phyloP scores from a whole-genome alignment of 2,888 invertebrate species.

The Dolichomitus sp. region DNA sequence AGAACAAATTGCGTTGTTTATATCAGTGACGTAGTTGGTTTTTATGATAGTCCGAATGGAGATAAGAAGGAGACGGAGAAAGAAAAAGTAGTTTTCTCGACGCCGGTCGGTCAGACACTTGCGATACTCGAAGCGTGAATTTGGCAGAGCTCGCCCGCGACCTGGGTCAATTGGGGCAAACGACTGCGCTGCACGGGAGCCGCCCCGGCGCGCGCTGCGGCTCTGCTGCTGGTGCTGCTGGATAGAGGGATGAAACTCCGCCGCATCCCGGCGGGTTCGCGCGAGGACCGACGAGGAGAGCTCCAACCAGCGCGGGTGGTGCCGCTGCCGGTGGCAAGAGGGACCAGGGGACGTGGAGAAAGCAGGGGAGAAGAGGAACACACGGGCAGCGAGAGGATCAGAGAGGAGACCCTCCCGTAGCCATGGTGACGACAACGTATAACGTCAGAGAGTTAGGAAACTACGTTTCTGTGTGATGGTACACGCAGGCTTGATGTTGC shows the following conservation, averaged over 20 bases:
- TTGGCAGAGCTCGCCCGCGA: constrained; percentile 71
- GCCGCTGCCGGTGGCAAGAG: constrained; percentile 19
- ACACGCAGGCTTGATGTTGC: constrained; percentile 78
- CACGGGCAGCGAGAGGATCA: background rate
- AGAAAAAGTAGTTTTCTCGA: constrained; percentile 5
- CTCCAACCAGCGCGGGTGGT: constrained; percentile 31
- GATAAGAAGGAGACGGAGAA: background rate
- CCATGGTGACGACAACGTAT: constrained; percentile 76
- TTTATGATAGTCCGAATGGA: background rate
- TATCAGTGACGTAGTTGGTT: background rate
- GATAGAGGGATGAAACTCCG: constrained; percentile 77
- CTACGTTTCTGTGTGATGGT: constrained; percentile 34
- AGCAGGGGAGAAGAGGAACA: constrained; percentile 60
- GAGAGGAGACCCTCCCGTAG: constrained; percentile 68
- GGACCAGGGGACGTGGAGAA: constrained; percentile 59
- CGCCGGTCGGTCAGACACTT: constrained; percentile 58
- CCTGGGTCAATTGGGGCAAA: constrained; percentile 81
- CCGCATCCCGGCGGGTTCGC: constrained; percentile 70
- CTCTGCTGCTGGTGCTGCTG: constrained; percentile 65
- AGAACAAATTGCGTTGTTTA: background rate
- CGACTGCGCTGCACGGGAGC: constrained; percentile 82
- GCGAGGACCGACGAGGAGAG: constrained; percentile 44
- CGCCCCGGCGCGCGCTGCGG: constrained; percentile 80
- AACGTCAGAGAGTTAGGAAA: constrained; percentile 46
- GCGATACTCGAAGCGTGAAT: constrained; percentile 50